Percentiles rank a stretch among this genome's conserved stretches.
Evolutionary conservation across 2,797 vertebrate genomes (phyloP).

Genomic region (Phoebastria nigripes): DNA sequence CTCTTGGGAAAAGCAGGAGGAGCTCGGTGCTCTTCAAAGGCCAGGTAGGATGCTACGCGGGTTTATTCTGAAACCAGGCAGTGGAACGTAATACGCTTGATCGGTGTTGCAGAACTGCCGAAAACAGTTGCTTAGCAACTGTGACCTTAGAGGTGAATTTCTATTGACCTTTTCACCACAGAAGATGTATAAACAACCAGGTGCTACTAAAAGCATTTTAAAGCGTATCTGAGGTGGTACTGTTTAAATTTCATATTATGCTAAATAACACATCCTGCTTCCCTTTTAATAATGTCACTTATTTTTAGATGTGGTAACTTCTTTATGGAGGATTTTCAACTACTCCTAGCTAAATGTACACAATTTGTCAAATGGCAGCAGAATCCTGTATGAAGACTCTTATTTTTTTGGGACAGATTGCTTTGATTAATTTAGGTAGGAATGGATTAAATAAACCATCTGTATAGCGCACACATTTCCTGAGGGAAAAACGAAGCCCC

Average conservation of each 20-base stretch:
- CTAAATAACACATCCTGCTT: not conserved
- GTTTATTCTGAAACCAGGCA: slow-evolving; percentile 58
- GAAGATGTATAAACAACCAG: slow-evolving; percentile 71
- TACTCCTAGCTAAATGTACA: not conserved
- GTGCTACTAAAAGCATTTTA: slow-evolving; percentile 62
- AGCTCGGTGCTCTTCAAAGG: not conserved
- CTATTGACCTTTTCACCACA: slow-evolving; percentile 69
- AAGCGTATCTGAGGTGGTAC: slow-evolving; percentile 2
- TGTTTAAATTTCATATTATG: slow-evolving; percentile 48
- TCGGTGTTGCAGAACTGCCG: slow-evolving; percentile 67
- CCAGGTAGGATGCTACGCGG: slow-evolving; percentile 71
- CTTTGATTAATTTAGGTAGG: slow-evolving; percentile 37
- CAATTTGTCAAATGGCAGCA: slow-evolving; percentile 23
- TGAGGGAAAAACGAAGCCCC: not conserved
- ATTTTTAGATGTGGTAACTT: slow-evolving; percentile 18
- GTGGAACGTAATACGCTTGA: slow-evolving; percentile 67
- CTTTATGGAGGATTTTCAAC: not conserved
- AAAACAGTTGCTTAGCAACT: slow-evolving; percentile 85
- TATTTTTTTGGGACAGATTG: not conserved
- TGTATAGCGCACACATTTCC: not conserved
- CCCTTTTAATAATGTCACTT: slow-evolving; percentile 1
- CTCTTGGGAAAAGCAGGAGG: not conserved
- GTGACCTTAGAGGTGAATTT: slow-evolving; percentile 76
- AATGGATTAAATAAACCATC: slow-evolving; percentile 47
- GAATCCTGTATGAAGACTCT: not conserved